Percentiles rank a stretch among this genome's conserved stretches.
phyloP scores from a whole-genome alignment of 2,113 vertebrate genomes.

The Hypanus sabinus region DNA sequence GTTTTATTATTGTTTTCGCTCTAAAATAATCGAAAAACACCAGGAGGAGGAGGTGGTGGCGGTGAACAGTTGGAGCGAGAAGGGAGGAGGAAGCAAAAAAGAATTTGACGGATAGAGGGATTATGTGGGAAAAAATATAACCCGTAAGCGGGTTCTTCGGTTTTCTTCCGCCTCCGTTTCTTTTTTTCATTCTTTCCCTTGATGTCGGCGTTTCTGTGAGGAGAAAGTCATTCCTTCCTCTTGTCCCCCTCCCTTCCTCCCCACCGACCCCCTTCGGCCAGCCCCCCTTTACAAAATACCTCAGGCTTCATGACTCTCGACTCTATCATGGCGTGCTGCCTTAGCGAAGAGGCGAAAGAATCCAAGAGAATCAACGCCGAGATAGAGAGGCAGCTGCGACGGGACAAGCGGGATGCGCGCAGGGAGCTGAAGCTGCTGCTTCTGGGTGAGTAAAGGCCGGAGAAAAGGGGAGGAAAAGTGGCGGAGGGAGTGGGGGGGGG shows the following conservation, averaged over 20 bases:
- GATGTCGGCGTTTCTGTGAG: slow-evolving; percentile 17
- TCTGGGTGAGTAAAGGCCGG: slow-evolving; percentile 60
- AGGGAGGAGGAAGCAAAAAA: not conserved
- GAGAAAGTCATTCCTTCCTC: slow-evolving; percentile 43
- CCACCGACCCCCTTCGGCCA: slow-evolving; percentile 35
- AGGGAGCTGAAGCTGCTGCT: slow-evolving; percentile 84
- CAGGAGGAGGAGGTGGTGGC: not conserved
- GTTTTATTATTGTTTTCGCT: slow-evolving; percentile 14
- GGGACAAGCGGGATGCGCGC: slow-evolving; percentile 80
- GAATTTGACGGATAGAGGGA: not conserved
- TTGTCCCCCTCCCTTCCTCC: slow-evolving; percentile 43
- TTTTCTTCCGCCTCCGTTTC: not conserved
- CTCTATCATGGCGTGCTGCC: slow-evolving; percentile 93
- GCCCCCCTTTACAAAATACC: slow-evolving; percentile 34
- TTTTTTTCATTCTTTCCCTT: not conserved
- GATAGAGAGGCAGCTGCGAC: slow-evolving; percentile 85
- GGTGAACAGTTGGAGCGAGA: not conserved
- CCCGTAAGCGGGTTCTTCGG: not conserved
- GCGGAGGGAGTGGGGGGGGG: not conserved
- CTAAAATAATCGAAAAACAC: not conserved
- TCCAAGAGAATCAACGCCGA: slow-evolving; percentile 86
- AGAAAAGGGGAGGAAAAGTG: not conserved
- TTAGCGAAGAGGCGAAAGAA: slow-evolving; percentile 91
- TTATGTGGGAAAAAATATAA: slow-evolving; percentile 20
- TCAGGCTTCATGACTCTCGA: slow-evolving; percentile 69